A percentile compares a stretch with the other conserved stretches of the same genome.
These are phyloP conservation scores for Drosophila lini DNA, from an alignment of 1,140 invertebrate genomes.

Conservation along the genomic window DNA sequence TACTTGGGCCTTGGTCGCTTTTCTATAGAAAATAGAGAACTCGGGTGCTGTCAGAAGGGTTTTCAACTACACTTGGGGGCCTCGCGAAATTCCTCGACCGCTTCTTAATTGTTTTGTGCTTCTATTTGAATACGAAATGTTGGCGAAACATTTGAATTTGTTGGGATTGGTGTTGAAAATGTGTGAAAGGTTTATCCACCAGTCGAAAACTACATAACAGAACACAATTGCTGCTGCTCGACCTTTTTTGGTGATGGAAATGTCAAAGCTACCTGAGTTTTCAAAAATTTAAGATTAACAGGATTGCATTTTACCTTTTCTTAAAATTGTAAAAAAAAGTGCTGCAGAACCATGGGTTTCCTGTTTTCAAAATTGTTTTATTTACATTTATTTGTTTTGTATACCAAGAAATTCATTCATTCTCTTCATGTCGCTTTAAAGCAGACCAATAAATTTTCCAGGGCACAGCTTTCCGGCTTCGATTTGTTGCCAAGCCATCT, in stretches of 20 bases:
- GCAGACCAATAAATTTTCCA: background rate
- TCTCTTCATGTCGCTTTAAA: background rate
- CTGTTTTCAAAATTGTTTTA: background rate
- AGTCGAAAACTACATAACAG: constrained; percentile 76
- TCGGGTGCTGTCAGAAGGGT: constrained; percentile 41
- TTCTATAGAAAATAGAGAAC: constrained; percentile 56
- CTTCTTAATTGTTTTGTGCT: constrained; percentile 49
- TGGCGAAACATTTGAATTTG: constrained; percentile 76
- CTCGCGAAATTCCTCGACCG: constrained; percentile 58
- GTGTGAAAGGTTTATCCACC: constrained; percentile 70
- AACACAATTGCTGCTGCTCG: constrained; percentile 33
- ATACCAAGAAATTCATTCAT: background rate
- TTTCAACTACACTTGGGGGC: constrained; percentile 57
- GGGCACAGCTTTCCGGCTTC: background rate
- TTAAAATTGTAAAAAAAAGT: background rate
- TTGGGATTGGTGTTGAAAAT: constrained; percentile 77
- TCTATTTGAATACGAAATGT: constrained; percentile 53
- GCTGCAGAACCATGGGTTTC: background rate
- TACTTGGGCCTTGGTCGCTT: constrained; percentile 27
- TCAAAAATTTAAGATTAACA: background rate
- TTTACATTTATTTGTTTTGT: background rate
- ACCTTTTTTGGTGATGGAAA: constrained; percentile 20
- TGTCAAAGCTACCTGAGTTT: constrained; percentile 44
- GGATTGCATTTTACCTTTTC: background rate
- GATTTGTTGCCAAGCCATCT: constrained; percentile 31